Evolutionary conservation across 37 sponge, comb jelly and placozoan species (phyloP), one percentile per base, ranked within the genome.

Genomic region (Ianthella basta): DNA sequence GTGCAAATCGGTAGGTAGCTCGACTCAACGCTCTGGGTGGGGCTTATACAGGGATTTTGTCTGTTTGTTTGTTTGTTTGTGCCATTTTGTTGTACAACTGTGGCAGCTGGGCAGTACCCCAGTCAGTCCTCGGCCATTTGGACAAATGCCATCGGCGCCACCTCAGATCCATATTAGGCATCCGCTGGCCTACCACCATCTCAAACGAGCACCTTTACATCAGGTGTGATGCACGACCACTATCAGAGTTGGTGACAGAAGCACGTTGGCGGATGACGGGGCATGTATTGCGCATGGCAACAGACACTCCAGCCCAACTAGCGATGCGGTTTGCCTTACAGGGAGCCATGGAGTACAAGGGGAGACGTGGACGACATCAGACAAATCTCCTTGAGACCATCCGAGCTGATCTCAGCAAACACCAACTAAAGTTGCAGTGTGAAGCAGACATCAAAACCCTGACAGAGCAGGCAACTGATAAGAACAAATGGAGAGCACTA

Each of bases 241-340:
- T 72, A 72, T 72, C 73, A 72, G 73, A 72, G 73, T 37, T 72
- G 73, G 73, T 72, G 73, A 72, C 32, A 32, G 73, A 72, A 19
- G 23, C 73, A 30, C 39, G 73, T 14, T 72, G 73, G 73, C 32
- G 73, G 30, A 72, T 72, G 73, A 36, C 36, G 12, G 73, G 73
- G 5, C 73, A 72, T 72, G 37, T 72, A 33, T 32, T 72, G 73
- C 39, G 41, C 35, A 72, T 72, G 73, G 40, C 73, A 72, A 20
- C 39, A 10, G 35, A 72, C 73, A 72, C 73, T 20, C 73, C 73
- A 34, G 73, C 73, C 23, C 73, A 72, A 32, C 73, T 30, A 72
- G 39, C 73, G 36, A 30, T 72, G 36, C 73, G 36, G 36, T 72
- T 72, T 33, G 41, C 73, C 23, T 23, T 72, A 15, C 40, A 30